phyloP scores from a whole-genome alignment of 2,113 vertebrate species.

The Picathartes gymnocephalus region DNA sequence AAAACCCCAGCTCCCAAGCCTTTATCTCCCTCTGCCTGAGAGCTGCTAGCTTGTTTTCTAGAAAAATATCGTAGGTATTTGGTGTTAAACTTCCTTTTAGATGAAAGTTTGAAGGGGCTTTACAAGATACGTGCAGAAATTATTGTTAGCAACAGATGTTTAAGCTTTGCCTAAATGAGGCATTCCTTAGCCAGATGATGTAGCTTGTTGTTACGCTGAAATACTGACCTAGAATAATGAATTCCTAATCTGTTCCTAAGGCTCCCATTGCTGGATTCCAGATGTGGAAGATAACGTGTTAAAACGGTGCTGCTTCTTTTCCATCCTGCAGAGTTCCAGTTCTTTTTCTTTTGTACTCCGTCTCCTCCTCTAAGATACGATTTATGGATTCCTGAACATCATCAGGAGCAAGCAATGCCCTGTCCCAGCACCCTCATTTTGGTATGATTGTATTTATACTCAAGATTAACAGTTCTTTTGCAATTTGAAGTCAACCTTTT shows the following conservation, averaged over 20 bases:
- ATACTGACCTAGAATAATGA: background rate
- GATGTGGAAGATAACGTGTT: background rate
- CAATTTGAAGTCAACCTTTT: background rate
- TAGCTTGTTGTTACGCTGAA: background rate
- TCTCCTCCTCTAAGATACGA: background rate
- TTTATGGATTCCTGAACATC: background rate
- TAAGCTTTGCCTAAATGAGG: background rate
- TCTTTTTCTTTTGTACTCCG: background rate
- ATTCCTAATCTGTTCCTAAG: background rate
- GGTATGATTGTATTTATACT: background rate
- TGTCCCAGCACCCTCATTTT: background rate
- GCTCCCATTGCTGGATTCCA: background rate
- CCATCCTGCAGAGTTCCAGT: background rate
- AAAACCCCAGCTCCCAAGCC: background rate
- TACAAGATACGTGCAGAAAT: background rate
- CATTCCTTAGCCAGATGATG: background rate
- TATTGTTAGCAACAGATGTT: background rate
- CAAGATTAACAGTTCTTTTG: background rate
- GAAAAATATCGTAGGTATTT: background rate
- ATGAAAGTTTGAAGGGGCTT: background rate
- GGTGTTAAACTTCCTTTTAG: background rate
- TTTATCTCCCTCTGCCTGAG: background rate
- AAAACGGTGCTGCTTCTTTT: background rate
- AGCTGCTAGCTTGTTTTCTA: background rate
- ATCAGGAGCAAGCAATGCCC: background rate